phyloP scores from a whole-genome alignment of 2,888 invertebrate species.

The Drosophila eohydei region DNA sequence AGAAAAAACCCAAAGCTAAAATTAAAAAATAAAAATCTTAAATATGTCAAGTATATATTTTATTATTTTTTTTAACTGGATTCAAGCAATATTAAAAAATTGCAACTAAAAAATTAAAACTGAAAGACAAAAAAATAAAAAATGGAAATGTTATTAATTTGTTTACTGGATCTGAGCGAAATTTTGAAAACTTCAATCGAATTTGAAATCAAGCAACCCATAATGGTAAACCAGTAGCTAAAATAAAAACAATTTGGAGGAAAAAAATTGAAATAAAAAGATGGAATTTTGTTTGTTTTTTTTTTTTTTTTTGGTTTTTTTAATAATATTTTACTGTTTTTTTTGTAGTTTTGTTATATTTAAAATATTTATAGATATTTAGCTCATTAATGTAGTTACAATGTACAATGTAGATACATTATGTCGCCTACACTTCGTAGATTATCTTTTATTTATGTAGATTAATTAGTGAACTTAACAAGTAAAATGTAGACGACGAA shows the following conservation, averaged over 20 bases:
- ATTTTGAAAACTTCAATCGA: neutral
- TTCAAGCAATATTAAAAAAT: too few species aligned
- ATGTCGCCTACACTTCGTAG: constrained; percentile 34
- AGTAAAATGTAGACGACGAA: constrained; percentile 70
- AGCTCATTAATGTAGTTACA: constrained; percentile 74
- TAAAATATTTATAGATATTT: constrained; percentile 72
- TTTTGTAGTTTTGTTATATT: constrained; percentile 70
- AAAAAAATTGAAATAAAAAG: constrained; percentile 25
- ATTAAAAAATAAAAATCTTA: too few species aligned
- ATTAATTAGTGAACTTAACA: constrained; percentile 77
- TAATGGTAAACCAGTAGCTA: neutral
- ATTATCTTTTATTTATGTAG: constrained; percentile 37
- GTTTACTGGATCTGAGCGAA: neutral
- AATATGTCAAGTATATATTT: too few species aligned
- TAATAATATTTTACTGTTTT: constrained; percentile 76
- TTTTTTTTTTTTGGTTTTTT: constrained; percentile 64
- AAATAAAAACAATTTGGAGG: neutral
- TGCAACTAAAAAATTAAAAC: too few species aligned
- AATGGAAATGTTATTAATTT: too few species aligned
- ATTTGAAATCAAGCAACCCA: constrained; percentile 6
- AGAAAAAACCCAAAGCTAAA: too few species aligned
- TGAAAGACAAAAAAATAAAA: neutral
- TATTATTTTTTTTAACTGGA: too few species aligned
- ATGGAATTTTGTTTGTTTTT: constrained; percentile 17
- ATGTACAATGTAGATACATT: constrained; percentile 72